Evolutionary conservation across 2,888 invertebrate species (phyloP).

Genomic region (Acrobasis suavella): DNA sequence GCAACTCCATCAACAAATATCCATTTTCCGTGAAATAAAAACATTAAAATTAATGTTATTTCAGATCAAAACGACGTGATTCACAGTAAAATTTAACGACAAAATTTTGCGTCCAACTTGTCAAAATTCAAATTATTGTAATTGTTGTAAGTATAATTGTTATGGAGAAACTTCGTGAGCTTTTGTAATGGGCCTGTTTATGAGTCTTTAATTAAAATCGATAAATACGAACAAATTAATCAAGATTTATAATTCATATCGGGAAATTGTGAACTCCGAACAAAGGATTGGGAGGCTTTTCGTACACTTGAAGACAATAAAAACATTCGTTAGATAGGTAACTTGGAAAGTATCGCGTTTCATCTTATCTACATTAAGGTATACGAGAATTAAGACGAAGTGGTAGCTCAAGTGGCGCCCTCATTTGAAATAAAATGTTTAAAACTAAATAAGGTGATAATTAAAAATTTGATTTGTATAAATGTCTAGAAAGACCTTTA

Average conservation of each 20-base stretch:
- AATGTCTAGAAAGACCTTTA: no score
- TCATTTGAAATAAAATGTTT: no score
- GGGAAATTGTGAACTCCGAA: neutral
- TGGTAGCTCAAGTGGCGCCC: no score
- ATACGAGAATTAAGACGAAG: no score
- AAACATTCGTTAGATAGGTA: neutral
- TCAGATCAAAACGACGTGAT: neutral
- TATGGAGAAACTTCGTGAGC: slow-evolving; percentile 21
- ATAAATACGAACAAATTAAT: slow-evolving; percentile 19
- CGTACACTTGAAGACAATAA: neutral
- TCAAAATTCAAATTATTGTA: slow-evolving; percentile 19
- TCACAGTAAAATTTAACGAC: slow-evolving; percentile 1
- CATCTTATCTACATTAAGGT: no score
- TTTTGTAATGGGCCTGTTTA: slow-evolving; percentile 29
- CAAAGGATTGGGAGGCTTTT: neutral
- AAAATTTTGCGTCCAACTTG: slow-evolving; percentile 4
- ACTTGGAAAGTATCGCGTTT: no score
- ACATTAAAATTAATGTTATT: neutral
- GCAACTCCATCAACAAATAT: neutral
- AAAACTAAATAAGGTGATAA: no score
- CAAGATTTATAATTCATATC: slow-evolving; percentile 10
- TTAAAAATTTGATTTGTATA: no score
- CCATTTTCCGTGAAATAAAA: neutral
- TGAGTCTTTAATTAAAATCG: slow-evolving; percentile 34
- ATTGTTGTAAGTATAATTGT: slow-evolving; percentile 13